phyloP scores from a whole-genome alignment of 2,113 vertebrate genomes.

The Microtus oregoni region DNA sequence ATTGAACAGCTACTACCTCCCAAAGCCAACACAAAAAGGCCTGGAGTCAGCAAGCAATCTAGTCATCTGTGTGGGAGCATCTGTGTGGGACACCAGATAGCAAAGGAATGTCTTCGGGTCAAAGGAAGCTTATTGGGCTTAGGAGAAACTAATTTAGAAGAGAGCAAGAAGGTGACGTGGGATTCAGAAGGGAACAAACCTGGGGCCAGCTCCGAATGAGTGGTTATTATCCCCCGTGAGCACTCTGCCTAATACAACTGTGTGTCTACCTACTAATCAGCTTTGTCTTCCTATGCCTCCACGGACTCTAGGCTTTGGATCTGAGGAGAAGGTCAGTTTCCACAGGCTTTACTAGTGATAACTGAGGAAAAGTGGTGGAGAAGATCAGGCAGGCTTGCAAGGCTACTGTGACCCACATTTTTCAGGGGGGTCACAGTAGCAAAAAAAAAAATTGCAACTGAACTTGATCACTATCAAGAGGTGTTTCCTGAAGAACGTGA shows the following conservation, averaged over 20 bases:
- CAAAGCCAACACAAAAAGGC: not conserved
- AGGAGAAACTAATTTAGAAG: conserved; percentile 36
- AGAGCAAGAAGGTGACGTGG: not conserved
- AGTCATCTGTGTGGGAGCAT: not conserved
- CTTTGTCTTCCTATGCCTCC: accelerated
- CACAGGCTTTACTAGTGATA: not conserved
- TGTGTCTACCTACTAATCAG: not conserved
- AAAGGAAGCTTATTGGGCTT: not conserved
- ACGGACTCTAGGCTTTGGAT: accelerated
- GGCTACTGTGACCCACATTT: not conserved
- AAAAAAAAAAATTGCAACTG: too few relatives aligned
- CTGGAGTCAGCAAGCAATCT: not conserved
- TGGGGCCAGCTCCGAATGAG: not conserved
- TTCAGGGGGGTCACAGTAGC: not conserved
- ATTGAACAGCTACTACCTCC: not conserved
- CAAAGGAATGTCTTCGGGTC: conserved; percentile 25
- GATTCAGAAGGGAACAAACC: not conserved
- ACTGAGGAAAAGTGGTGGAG: not conserved
- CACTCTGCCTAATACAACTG: not conserved
- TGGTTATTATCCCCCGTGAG: not conserved
- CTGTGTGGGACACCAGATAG: not conserved
- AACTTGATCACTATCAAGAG: not conserved
- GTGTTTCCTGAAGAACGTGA: accelerated
- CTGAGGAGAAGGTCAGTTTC: not conserved
- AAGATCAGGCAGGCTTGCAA: not conserved